Base-by-base conservation (phyloP, 2,888 invertebrate genomes). In the Argynnis bischoffii region DNA sequence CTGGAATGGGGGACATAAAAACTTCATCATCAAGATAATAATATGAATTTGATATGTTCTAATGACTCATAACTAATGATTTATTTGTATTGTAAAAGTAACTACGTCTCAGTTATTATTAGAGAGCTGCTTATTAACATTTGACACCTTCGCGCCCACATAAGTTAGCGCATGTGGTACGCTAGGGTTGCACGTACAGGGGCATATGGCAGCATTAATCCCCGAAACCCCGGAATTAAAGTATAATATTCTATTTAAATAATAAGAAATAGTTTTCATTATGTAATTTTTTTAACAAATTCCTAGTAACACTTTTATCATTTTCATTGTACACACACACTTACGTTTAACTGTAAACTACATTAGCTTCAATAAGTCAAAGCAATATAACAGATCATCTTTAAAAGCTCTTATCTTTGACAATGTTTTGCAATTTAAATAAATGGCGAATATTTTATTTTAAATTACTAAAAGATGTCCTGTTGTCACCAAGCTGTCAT, bases 41-140 rank as follows among this genome's bases (percentile, higher is more conserved):
- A 41, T 41, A 11, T 41, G 35, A 8, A 41, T 41, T 41, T 41
- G 35, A 41, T 41, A 11, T 41, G 35, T 41, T 8, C 2, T 41
- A 41, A 41, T 41, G 35, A 41, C 35, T 41, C 35, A 41, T 41
- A 41, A 51, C n/a, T n/a, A 16, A 16, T n/a, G 50, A 51, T 50
- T 16, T n/a, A 51, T 60, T 60, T 16, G 50, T 60, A 41, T 60
- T 51, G 47, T 41, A 41, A 46, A 18, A 41, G 47, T 16, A 57
- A 57, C 31, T 11, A 18, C 54, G 5, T 57, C 35, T 41, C 15
- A 13, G 57, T 57, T 66, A 71, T 76, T 74, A 75, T 77, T 73
- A 76, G 55, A 72, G 74, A 66, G 66, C 66, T 74, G 71, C 76
- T 79, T 77, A 80, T 82, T 82, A 81, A 78, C 73, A 81, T 80